These are phyloP conservation scores for Excalfactoria chinensis DNA, from an alignment of 2,113 vertebrate species.

Conservation along the genomic window DNA sequence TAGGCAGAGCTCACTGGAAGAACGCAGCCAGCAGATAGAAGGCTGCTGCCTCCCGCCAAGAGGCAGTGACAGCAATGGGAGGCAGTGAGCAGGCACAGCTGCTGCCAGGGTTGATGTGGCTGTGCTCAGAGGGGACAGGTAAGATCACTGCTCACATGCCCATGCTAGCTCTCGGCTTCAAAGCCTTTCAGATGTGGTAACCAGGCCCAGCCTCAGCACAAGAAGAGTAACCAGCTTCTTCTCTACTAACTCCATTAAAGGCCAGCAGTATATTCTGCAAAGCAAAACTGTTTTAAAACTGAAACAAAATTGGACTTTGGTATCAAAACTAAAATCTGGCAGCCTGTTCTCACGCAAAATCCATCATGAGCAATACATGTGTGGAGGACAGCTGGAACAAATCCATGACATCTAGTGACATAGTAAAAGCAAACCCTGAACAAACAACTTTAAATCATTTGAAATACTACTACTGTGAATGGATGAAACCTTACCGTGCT, in stretches of 20 bases:
- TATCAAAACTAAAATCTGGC: conserved; percentile 6
- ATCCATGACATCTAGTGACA: conserved; percentile 41
- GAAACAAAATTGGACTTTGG: not conserved
- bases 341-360: conserved; percentile 35
- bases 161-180: not conserved
- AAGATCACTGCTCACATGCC: not conserved
- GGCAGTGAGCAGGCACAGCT: not conserved
- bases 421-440: conserved; percentile 47
- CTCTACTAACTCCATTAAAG: not conserved
- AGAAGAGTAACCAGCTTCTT: not conserved
- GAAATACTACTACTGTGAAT: conserved; percentile 29
- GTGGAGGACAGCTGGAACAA: conserved; percentile 58
- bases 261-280: not conserved
- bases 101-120: not conserved
- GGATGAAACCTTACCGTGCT: not conserved
- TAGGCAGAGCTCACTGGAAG: not conserved
- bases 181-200: not conserved
- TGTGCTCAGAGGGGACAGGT: not conserved
- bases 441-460: conserved; percentile 63
- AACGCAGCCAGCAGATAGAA: not conserved
- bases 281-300: not conserved
- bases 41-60: not conserved
- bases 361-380: not conserved
- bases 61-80: not conserved
- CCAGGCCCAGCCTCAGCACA: not conserved